phyloP scores from a whole-genome alignment of 2,113 vertebrate genomes.

The Sinocyclocheilus maitianheensis region DNA sequence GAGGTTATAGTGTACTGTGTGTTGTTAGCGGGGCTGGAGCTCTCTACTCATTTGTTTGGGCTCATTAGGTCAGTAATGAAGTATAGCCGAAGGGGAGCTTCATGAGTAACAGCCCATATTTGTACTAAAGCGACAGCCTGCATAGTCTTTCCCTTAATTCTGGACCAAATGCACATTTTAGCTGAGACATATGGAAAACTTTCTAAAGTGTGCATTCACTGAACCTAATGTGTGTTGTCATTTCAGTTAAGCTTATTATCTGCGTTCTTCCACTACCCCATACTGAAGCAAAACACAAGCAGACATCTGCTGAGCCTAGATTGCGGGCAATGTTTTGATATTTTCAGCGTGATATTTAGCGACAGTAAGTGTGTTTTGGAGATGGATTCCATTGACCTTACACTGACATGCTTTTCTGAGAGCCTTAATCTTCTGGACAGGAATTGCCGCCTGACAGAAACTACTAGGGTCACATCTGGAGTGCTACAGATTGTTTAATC shows the following conservation, averaged over 20 bases:
- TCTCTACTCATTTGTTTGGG: slow-evolving; percentile 46
- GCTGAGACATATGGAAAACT: slow-evolving; percentile 42
- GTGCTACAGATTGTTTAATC: slow-evolving; percentile 44
- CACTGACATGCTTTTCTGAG: neutral
- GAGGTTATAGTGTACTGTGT: slow-evolving; percentile 12
- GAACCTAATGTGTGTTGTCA: slow-evolving; percentile 49
- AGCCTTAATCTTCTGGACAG: slow-evolving; percentile 19
- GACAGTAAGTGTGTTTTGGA: slow-evolving; percentile 19
- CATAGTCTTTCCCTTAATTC: slow-evolving; percentile 10
- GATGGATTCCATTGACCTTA: slow-evolving; percentile 40
- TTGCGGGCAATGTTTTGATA: slow-evolving; percentile 34
- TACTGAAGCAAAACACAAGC: slow-evolving; percentile 26
- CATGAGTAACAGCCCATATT: slow-evolving; percentile 43
- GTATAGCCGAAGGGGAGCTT: slow-evolving; percentile 45
- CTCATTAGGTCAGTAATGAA: slow-evolving; percentile 63
- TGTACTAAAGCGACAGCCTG: slow-evolving; percentile 43
- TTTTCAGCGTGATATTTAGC: slow-evolving; percentile 14
- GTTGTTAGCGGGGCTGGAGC: neutral
- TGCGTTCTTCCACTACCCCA: slow-evolving; percentile 8
- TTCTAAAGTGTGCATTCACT: slow-evolving; percentile 48
- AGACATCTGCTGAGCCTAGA: slow-evolving; percentile 42
- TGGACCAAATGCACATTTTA: slow-evolving; percentile 31
- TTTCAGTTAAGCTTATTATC: slow-evolving; percentile 44
- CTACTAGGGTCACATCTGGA: slow-evolving; percentile 6
- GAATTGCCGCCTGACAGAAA: neutral